phyloP scores from a whole-genome alignment of 2,113 vertebrate species.

The Nothocercus nigrocapillus region DNA sequence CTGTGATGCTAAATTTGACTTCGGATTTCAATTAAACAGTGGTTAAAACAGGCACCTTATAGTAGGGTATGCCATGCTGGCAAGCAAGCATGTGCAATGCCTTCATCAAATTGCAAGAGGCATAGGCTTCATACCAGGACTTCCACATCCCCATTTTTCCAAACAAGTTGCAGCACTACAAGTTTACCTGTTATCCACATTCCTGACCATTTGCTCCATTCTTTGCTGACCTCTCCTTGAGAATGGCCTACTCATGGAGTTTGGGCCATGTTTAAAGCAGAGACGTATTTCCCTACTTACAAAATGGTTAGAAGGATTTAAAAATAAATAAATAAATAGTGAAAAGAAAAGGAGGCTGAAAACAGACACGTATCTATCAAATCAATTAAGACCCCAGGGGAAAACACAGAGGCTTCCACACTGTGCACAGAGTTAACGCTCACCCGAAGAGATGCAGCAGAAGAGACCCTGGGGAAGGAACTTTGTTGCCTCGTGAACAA shows the following conservation, averaged over 20 bases:
- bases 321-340: background rate
- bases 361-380: background rate
- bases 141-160: background rate
- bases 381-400: background rate
- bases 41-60: background rate
- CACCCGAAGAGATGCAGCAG: background rate
- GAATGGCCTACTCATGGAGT: background rate
- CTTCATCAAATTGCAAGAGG: background rate
- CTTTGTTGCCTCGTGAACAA: conserved; percentile 2
- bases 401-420: background rate
- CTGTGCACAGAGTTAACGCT: background rate
- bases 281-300: background rate
- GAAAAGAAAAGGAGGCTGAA: background rate
- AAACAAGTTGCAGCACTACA: background rate
- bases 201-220: background rate
- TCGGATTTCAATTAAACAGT: background rate
- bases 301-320: background rate
- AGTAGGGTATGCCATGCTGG: background rate
- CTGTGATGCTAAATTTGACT: background rate
- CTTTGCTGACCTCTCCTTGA: background rate
- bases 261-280: background rate
- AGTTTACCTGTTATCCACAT: background rate
- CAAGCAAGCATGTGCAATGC: background rate
- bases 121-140: background rate
- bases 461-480: background rate